Evolutionary conservation across 2,113 vertebrate genomes (phyloP).

Genomic region (Nerophis lumbriciformis): DNA sequence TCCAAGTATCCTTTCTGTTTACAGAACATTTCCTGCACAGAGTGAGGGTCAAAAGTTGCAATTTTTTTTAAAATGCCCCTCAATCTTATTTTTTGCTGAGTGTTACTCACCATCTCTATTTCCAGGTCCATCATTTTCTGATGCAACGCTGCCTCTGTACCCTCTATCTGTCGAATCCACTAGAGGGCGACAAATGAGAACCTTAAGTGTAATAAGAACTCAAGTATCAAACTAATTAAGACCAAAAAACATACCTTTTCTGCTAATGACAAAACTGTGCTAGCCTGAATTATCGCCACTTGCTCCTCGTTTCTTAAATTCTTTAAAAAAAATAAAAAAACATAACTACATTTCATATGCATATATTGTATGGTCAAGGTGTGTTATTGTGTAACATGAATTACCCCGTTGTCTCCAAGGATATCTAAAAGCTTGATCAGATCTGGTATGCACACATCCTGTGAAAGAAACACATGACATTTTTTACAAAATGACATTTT

Average conservation of each 20-base stretch:
- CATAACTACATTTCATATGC: background rate
- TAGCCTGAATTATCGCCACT: constrained; percentile 98
- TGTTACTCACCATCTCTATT: constrained; percentile 87
- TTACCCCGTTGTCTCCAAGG: constrained; percentile 95
- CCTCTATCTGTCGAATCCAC: constrained; percentile 99
- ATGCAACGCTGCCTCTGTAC: constrained; percentile 93
- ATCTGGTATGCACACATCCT: constrained; percentile 98
- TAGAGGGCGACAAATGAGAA: constrained; percentile 58
- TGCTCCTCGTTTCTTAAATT: constrained; percentile 98
- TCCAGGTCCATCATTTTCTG: constrained; percentile 99
- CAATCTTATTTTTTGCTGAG: background rate
- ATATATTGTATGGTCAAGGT: background rate
- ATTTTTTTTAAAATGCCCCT: background rate
- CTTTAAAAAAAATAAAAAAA: constrained; percentile 54
- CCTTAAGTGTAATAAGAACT: background rate
- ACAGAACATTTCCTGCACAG: constrained; percentile 91
- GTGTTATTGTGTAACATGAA: constrained; percentile 19
- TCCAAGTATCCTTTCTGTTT: constrained; percentile 99
- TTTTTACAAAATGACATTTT: background rate
- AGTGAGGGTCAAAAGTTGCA: background rate
- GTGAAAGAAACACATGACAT: constrained; percentile 12
- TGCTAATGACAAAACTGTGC: constrained; percentile 93
- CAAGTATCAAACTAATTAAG: background rate
- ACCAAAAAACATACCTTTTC: constrained; percentile 82
- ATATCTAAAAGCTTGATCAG: constrained; percentile 98